These are phyloP conservation scores for Tragelaphus scriptus DNA, from an alignment of 2,113 vertebrate genomes.

Conservation along the genomic window DNA sequence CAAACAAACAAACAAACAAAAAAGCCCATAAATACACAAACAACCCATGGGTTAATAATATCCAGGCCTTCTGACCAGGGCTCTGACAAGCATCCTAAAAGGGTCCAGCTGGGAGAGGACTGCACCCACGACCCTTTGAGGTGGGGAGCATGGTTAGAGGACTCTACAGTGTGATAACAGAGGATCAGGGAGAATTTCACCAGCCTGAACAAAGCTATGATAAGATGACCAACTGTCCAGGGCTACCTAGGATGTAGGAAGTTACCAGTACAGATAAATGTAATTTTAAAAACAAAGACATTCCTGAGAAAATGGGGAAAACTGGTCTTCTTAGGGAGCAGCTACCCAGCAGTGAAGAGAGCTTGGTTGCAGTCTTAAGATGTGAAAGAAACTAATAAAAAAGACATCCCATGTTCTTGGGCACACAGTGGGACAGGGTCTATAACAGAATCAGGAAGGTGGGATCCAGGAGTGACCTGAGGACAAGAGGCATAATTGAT, in stretches of 20 bases:
- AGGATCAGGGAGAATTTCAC: too few species aligned
- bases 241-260: not conserved
- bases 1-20: too few species aligned
- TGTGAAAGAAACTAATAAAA: not conserved
- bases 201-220: not conserved
- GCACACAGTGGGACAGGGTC: not conserved
- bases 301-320: not conserved
- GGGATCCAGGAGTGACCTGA: not conserved
- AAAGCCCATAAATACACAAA: not conserved
- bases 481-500: not conserved
- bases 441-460: not conserved
- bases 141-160: too few species aligned
- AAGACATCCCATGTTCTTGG: not conserved
- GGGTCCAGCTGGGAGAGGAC: fast-evolving
- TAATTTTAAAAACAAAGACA: not conserved
- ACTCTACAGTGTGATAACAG: too few species aligned
- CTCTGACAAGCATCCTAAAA: too few species aligned
- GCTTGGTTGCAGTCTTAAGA: not conserved
- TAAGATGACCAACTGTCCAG: not conserved
- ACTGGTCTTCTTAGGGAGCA: not conserved
- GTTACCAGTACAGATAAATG: not conserved
- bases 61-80: not conserved
- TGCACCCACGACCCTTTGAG: not conserved
- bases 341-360: not conserved
- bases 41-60: not conserved